These are phyloP conservation scores for Drosophila incognita DNA, from an alignment of 2,888 invertebrate species.

Conservation along the genomic window DNA sequence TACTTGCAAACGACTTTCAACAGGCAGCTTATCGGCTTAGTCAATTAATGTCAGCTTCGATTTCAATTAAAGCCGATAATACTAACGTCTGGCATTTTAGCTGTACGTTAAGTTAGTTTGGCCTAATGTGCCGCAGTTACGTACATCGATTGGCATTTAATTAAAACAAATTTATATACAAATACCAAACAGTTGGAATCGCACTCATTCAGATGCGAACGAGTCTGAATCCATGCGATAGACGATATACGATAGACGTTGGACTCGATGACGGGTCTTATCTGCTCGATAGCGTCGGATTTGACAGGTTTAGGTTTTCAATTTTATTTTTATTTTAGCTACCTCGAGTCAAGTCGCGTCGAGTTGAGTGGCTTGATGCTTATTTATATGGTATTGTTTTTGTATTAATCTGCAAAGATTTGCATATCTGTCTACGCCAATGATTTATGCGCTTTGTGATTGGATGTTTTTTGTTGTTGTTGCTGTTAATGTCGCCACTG, in stretches of 20 bases:
- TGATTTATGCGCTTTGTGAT: constrained; percentile 59
- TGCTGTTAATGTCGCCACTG: constrained; percentile 44
- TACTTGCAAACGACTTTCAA: constrained; percentile 53
- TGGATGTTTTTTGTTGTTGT: constrained; percentile 28
- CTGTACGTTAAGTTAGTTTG: constrained; percentile 35
- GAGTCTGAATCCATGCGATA: constrained; percentile 7
- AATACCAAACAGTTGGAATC: constrained; percentile 14
- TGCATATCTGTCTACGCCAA: constrained; percentile 76
- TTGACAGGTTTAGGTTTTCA: constrained; percentile 76
- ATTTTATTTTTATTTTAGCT: constrained; percentile 24
- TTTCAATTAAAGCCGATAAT: constrained; percentile 70
- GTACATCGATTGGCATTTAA: constrained; percentile 73
- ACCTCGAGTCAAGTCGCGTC: constrained; percentile 25
- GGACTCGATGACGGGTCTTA: constrained; percentile 47
- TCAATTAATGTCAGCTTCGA: constrained; percentile 75
- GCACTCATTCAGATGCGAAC: constrained; percentile 28
- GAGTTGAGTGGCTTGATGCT: constrained; percentile 32
- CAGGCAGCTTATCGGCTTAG: constrained; percentile 56
- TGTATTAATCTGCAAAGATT: constrained; percentile 75
- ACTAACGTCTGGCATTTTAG: constrained; percentile 57
- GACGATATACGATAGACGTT: constrained; percentile 43
- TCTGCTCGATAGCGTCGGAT: constrained; percentile 66
- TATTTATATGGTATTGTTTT: constrained; percentile 62
- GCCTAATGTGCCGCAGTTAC: constrained; percentile 73
- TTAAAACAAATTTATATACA: constrained; percentile 64